These are phyloP conservation scores for Idaea dimidiata DNA, from an alignment of 2,888 invertebrate species.

Conservation along the genomic window DNA sequence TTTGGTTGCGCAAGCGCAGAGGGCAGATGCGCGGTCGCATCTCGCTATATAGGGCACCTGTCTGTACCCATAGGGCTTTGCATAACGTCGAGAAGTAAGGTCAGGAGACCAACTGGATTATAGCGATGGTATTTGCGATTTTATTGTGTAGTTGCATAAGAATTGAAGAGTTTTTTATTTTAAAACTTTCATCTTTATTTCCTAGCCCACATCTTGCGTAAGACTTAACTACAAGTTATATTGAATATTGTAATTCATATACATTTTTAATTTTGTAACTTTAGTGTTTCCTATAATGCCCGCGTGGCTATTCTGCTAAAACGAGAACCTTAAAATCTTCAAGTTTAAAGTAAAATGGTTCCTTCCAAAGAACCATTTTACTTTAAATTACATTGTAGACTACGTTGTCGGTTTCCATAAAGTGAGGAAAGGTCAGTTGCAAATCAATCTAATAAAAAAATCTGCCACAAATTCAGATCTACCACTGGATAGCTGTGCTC, in stretches of 20 bases:
- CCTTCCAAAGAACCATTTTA: too few species aligned
- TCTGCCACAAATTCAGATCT: neutral
- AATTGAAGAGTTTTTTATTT: neutral
- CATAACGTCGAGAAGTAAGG: conserved; percentile 21
- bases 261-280: neutral
- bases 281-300: too few species aligned
- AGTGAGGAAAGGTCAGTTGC: too few species aligned
- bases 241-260: neutral
- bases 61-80: conserved; percentile 29
- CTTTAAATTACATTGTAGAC: too few species aligned
- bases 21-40: conserved; percentile 20
- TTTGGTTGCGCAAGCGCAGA: conserved; percentile 17
- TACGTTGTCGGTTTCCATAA: neutral
- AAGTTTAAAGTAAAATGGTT: neutral
- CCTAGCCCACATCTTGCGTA: conserved; percentile 12
- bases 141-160: neutral
- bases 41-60: conserved; percentile 35
- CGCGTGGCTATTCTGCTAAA: too few species aligned
- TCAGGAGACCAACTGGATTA: neutral
- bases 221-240: too few species aligned
- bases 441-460: neutral
- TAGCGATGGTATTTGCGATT: neutral
- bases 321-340: too few species aligned
- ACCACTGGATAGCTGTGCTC: conserved; percentile 9
- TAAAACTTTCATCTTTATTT: neutral